Conservation (phyloP, 2,888 invertebrate species). For the Epinotia ramella region DNA sequence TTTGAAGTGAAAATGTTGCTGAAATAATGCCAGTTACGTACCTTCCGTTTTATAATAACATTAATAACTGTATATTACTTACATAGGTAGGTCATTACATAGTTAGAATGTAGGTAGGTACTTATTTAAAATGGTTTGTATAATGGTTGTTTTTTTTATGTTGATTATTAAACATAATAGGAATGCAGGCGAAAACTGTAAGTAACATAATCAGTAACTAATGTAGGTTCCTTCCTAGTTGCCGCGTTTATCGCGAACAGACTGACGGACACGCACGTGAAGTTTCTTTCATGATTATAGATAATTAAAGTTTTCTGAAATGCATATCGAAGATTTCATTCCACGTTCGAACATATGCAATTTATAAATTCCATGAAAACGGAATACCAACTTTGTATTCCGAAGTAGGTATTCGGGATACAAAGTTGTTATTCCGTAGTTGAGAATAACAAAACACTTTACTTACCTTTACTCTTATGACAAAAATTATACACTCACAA, state of each 20-base stretch:
- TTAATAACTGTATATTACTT: not conserved
- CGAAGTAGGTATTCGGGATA: no score
- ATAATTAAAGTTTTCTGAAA: no score
- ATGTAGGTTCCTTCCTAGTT: not conserved
- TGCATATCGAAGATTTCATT: no score
- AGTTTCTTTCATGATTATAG: not conserved
- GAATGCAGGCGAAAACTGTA: not conserved
- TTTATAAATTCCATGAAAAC: no score
- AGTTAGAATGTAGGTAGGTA: not conserved
- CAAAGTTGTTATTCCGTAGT: no score
- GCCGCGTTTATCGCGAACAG: not conserved
- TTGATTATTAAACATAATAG: not conserved
- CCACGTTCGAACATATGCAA: no score
- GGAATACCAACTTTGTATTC: no score
- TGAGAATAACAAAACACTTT: no score
- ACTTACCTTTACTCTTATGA: no score
- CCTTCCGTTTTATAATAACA: not conserved
- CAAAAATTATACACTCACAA: no score
- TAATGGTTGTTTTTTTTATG: no score
- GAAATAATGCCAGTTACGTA: not conserved
- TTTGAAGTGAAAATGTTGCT: conserved; percentile 11
- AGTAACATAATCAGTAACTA: not conserved
- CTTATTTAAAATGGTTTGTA: not conserved
- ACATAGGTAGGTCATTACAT: no score
- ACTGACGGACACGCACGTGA: not conserved